These are phyloP conservation scores for Thamnaconus septentrionalis DNA, from an alignment of 2,113 vertebrate genomes.

Conservation along the genomic window DNA sequence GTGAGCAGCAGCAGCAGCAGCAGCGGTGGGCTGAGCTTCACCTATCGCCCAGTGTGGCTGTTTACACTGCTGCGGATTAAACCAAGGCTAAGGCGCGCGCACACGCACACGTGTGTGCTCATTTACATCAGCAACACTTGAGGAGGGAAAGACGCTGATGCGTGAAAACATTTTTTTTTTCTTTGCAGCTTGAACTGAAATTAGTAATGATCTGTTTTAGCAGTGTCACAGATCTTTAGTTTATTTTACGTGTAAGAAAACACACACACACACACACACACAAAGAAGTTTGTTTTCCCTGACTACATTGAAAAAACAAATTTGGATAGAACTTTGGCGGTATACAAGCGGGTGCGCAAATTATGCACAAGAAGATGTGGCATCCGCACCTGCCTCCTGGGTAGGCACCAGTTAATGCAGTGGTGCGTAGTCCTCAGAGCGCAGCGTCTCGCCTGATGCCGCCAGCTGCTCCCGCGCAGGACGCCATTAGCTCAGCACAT, in stretches of 20 bases:
- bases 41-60: constrained; percentile 38
- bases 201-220: too few relatives aligned
- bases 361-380: too few relatives aligned
- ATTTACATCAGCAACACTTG: too few relatives aligned
- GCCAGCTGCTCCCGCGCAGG: constrained; percentile 58
- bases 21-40: constrained; percentile 54
- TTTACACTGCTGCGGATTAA: constrained; percentile 44
- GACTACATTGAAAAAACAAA: background rate
- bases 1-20: constrained; percentile 7
- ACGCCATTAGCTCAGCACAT: constrained; percentile 74
- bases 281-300: too few relatives aligned
- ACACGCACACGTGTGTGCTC: background rate
- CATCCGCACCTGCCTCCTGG: too few relatives aligned
- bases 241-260: background rate
- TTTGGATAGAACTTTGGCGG: too few relatives aligned
- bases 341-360: too few relatives aligned
- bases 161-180: too few relatives aligned
- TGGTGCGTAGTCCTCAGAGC: constrained; percentile 49
- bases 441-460: constrained; percentile 61
- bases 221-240: too few relatives aligned
- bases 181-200: too few relatives aligned
- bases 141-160: too few relatives aligned
- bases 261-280: background rate
- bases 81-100: background rate
- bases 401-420: too few relatives aligned